Evolutionary conservation across 2,113 vertebrate genomes (phyloP).

Genomic region (Reinhardtius hippoglossoides): DNA sequence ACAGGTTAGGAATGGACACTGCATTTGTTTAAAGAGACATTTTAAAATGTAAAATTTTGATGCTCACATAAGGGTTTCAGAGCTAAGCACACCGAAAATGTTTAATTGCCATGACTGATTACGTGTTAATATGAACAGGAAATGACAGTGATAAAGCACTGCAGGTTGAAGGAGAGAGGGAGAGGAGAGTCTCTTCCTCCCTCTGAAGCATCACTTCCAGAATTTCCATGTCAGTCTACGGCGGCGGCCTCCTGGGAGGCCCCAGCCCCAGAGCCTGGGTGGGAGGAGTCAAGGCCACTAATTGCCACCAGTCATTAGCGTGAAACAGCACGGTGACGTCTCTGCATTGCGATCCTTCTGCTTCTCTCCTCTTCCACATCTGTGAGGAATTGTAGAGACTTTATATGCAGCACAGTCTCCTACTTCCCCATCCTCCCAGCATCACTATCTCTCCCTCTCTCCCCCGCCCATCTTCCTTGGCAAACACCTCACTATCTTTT

Average conservation of each 20-base stretch:
- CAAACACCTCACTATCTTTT: slow-evolving; percentile 42
- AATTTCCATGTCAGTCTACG: slow-evolving; percentile 76
- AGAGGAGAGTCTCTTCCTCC: no score
- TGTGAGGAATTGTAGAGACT: slow-evolving; percentile 40
- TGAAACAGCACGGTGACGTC: slow-evolving; percentile 49
- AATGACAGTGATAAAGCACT: slow-evolving; percentile 62
- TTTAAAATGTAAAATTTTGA: no score
- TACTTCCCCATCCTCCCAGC: background rate
- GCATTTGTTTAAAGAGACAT: no score
- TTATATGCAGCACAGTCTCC: slow-evolving; percentile 37
- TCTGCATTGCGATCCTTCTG: slow-evolving; percentile 38
- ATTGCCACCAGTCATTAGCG: slow-evolving; percentile 76
- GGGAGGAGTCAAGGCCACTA: slow-evolving; percentile 70
- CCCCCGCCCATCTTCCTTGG: background rate
- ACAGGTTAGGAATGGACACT: no score
- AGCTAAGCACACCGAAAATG: slow-evolving; percentile 19
- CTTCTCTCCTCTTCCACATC: slow-evolving; percentile 46
- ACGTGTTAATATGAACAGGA: slow-evolving; percentile 48
- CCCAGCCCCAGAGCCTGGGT: slow-evolving; percentile 48
- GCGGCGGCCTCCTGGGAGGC: slow-evolving; percentile 55
- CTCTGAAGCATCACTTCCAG: no score
- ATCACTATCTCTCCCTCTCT: slow-evolving; percentile 18
- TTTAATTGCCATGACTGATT: slow-evolving; percentile 56
- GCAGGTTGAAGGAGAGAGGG: slow-evolving; percentile 30
- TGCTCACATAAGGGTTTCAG: slow-evolving; percentile 15